Evolutionary conservation across 2,888 invertebrate genomes (phyloP), one percentile per base, ranked within the genome.

Genomic region (Ernsta delagoae): DNA sequence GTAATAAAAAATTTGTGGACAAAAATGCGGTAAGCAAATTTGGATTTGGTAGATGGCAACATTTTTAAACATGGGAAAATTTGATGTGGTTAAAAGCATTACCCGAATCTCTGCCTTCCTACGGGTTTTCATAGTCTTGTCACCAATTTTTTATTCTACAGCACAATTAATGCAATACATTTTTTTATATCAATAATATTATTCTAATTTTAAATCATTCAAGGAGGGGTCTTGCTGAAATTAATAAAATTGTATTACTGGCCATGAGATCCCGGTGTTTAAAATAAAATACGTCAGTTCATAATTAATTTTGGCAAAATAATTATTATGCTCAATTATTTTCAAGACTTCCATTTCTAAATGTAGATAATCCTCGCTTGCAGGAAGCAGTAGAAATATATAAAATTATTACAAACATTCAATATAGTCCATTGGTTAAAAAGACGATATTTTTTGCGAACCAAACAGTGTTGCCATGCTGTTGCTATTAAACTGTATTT

Each of bases 281-380:
- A 24, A 24, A 24, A 24, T 24, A 24, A 24, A 24, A 1, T 24
- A 24, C 1, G 24, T 24, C 24, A 24, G 24, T 24, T 24, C 24
- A 24, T 24, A 24, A 24, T 24, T 1, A 24, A 24, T 24, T 24
- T 24, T 24, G 24, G 24, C 24, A 24, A 24, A 24, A 24, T 24
- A 1, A 24, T 1, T 24, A 24, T 24, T 24, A 24, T 24, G 24
- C 24, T 24, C 24, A 3, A 24, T 24, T 24, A 5, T 9, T 34
- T 24, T 39, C 24, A 57, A 64, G 16, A 59, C 69, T 69, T 69
- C 69, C 69, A 69, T 69, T 69, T 69, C 69, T 69, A 64, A 69
- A 69, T 16, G 31, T 65, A 59, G 50, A 34, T 50, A 24, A 45
- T 57, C 63, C 69, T 63, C 59, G 69, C 69, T 64, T 59, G 63